These are phyloP conservation scores for Caligus rogercresseyi DNA, from an alignment of 1,140 invertebrate species.

Conservation along the genomic window DNA sequence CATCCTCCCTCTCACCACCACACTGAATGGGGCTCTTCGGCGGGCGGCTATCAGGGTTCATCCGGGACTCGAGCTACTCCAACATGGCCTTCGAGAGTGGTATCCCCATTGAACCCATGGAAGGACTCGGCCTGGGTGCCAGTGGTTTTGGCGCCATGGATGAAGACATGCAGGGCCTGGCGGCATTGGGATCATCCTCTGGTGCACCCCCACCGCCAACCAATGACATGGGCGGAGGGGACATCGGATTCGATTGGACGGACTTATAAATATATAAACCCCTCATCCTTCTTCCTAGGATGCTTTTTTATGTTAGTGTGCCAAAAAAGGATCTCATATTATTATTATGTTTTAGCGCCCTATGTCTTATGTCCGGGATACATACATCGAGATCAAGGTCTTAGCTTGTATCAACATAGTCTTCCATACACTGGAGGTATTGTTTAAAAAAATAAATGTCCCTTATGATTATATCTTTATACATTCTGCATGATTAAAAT, in stretches of 20 bases:
- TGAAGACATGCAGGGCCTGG: not conserved
- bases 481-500: no score
- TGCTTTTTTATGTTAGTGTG: not conserved
- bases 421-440: no score
- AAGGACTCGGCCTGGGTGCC: not conserved
- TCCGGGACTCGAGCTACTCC: not conserved
- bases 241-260: not conserved
- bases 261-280: not conserved
- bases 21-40: not conserved
- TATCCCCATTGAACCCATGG: not conserved
- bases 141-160: not conserved
- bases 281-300: not conserved
- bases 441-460: no score
- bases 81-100: not conserved
- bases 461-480: no score
- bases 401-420: no score
- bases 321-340: not conserved
- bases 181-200: not conserved
- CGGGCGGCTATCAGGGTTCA: not conserved
- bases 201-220: not conserved
- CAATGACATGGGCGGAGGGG: not conserved
- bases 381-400: no score
- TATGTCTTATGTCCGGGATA: no score
- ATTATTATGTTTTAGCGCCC: no score
- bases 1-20: not conserved